A percentile compares a stretch with the other conserved stretches of the same genome.
These are phyloP conservation scores for Drosophila lacicola DNA, from an alignment of 2,888 invertebrate genomes.

Conservation along the genomic window DNA sequence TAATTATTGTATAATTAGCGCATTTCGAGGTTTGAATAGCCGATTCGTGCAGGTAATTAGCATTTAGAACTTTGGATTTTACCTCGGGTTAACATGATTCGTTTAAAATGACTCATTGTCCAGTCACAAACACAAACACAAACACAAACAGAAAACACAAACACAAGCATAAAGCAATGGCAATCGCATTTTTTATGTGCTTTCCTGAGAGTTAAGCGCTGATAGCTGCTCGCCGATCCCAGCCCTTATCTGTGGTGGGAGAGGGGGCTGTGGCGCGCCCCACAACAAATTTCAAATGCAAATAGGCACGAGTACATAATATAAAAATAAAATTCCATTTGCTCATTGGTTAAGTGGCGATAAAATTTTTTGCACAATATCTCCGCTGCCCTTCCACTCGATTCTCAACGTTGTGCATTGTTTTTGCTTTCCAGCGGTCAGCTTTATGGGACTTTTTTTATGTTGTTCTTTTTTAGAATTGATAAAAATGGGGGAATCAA, in stretches of 20 bases:
- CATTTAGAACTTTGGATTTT: slow-evolving; percentile 49
- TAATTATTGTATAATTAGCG: not conserved
- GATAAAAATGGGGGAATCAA: slow-evolving; percentile 40
- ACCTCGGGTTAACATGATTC: slow-evolving; percentile 50
- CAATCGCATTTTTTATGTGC: slow-evolving; percentile 49
- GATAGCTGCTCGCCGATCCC: slow-evolving; percentile 40
- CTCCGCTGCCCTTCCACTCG: not conserved
- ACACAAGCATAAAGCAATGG: slow-evolving; percentile 39
- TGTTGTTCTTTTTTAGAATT: slow-evolving; percentile 41
- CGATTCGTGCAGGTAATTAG: slow-evolving; percentile 51
- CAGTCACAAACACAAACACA: slow-evolving; percentile 47
- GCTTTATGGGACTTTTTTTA: slow-evolving; percentile 47
- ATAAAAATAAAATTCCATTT: slow-evolving; percentile 54
- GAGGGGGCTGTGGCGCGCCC: not conserved
- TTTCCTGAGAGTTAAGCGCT: slow-evolving; percentile 27
- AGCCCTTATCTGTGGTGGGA: slow-evolving; percentile 29
- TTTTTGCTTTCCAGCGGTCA: slow-evolving; percentile 42
- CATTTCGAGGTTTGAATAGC: slow-evolving; percentile 5
- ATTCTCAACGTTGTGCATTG: slow-evolving; percentile 24
- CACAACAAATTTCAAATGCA: slow-evolving; percentile 39
- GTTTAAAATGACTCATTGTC: slow-evolving; percentile 67
- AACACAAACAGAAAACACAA: not conserved
- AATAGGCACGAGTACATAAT: slow-evolving; percentile 48
- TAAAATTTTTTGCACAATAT: slow-evolving; percentile 63
- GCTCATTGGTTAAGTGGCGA: slow-evolving; percentile 60